A percentile compares a stretch with the other conserved stretches of the same genome.
Conservation (phyloP, 23 tunicate species). For the Styela clava region DNA sequence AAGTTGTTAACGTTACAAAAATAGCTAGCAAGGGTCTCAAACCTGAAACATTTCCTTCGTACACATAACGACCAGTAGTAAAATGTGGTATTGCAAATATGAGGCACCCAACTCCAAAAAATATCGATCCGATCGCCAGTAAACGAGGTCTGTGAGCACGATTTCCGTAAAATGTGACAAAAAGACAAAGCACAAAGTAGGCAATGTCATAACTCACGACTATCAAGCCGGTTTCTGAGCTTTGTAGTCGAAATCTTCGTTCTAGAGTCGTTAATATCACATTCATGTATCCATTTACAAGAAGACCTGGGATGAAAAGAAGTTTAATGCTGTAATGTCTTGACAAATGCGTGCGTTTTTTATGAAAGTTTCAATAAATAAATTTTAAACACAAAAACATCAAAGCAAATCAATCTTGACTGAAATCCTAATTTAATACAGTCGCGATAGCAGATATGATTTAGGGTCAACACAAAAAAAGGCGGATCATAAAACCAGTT, state of each 20-base stretch:
- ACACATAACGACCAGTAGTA: slow-evolving; percentile 63
- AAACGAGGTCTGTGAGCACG: slow-evolving; percentile 49
- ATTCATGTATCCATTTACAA: slow-evolving; percentile 94
- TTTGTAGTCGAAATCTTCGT: slow-evolving; percentile 74
- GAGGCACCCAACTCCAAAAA: slow-evolving; percentile 75
- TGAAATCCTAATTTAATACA: no score
- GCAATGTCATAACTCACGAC: slow-evolving; percentile 92
- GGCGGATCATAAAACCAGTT: no score
- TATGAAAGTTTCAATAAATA: neutral
- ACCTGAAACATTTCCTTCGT: slow-evolving; percentile 42
- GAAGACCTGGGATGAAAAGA: slow-evolving; percentile 39
- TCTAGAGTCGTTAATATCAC: slow-evolving; percentile 89
- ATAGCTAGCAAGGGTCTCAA: neutral
- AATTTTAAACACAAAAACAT: no score
- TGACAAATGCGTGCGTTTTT: neutral
- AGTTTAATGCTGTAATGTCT: neutral
- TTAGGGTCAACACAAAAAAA: no score
- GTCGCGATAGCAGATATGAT: no score
- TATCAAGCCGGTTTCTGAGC: slow-evolving; percentile 88
- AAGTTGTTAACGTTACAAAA: no score
- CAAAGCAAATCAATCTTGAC: neutral
- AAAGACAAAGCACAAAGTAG: slow-evolving; percentile 78
- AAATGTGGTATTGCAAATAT: slow-evolving; percentile 86
- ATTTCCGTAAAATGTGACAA: slow-evolving; percentile 82
- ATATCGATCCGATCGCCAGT: slow-evolving; percentile 58